Evolutionary conservation across 2,888 invertebrate species (phyloP), one percentile per base, ranked within the genome.

Genomic region (Therioaphis trifolii): DNA sequence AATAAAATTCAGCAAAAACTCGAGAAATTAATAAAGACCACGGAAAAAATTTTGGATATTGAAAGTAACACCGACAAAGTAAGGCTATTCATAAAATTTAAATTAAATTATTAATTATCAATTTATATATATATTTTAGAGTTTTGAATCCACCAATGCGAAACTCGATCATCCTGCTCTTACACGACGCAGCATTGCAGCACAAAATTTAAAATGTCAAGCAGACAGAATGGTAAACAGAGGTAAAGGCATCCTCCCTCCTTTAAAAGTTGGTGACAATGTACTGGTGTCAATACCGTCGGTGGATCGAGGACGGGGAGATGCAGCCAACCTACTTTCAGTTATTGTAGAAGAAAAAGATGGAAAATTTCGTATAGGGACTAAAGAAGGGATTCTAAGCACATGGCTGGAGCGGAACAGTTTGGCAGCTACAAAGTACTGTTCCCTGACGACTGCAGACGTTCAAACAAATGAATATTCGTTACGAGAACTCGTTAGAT

Each of bases 231-330:
- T 69, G 69, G 35, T 69, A 29, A 24, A 5, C n/a, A n/a, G 69
- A 69, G 40, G 69, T 9, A 29, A 21, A 69, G 27, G 35, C 24
- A 69, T 69, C n/a, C 35, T 69, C n/a, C 69, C 69, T 69, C 69
- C 40, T 27, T 21, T 69, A 21, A 69, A 29, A n/a, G 69, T 69
- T 29, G 69, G 69, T n/a, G 69, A 69, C 69, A 69, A 69, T 69
- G 69, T 69, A 9, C 35, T 69, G 11, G 7, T 69, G 15, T n/a
- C n/a, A n/a, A 69, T 69, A 12, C 69, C 29, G 11, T 29, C 69
- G 29, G 24, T 69, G 24, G 69, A 71, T 46, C 40, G 71, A 15
- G 71, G 71, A 4, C 35, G 71, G 18, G 71, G 40, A 21, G 71
- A 71, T 40, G n/a, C 71, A 11, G 18, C 35, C 21, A 27, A 71